Evolutionary conservation across 2,888 invertebrate genomes (phyloP), one percentile per base, ranked within the genome.

Genomic region (Papilio demoleus): DNA sequence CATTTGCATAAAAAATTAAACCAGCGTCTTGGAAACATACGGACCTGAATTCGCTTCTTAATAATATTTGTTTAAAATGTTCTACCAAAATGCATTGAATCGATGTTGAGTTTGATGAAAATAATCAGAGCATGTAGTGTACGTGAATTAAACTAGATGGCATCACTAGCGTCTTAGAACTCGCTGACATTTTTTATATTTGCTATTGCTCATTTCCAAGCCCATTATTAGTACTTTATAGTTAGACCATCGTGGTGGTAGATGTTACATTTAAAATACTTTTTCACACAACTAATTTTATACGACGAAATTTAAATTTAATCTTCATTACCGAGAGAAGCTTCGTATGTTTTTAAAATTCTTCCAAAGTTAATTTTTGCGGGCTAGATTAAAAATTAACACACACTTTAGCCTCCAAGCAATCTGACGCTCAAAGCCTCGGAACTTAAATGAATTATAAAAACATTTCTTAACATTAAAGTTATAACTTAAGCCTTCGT

Each of bases 1-100:
- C n/a, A 50, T 67, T 67, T 67, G 42, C 62, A 67, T 67, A 62
- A 67, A 67, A 61, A 62, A 61, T 60, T 60, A 60, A 67, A 47
- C 22, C 61, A 50, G 5, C 2, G 4, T 12, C 31, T 6, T 38
- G 22, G 9, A 27, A 60, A 62, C 67, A 42, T 42, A 62, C 53
- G 67, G 40, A 11, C n/a, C 19, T 5, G 8, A 42, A 61, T 53
- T 31, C 14, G 38, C 19, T 34, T 17, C 9, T 17, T 1, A 19
- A 38, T 0, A 14, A 45, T n/a, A 19, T 19, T 19, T 45, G 17
- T 42, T n/a, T n/a, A 4, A 40, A n/a, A 17, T 40, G 0, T 40
- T 5, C n/a, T 9, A 1, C 40, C n/a, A 17, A n/a, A 42, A 17
- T 42, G n/a, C 5, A 40, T 40, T n/a, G n/a, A n/a, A 5, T 17